phyloP scores from a whole-genome alignment of 2,888 invertebrate species.

The Agonopterix subpropinquella region DNA sequence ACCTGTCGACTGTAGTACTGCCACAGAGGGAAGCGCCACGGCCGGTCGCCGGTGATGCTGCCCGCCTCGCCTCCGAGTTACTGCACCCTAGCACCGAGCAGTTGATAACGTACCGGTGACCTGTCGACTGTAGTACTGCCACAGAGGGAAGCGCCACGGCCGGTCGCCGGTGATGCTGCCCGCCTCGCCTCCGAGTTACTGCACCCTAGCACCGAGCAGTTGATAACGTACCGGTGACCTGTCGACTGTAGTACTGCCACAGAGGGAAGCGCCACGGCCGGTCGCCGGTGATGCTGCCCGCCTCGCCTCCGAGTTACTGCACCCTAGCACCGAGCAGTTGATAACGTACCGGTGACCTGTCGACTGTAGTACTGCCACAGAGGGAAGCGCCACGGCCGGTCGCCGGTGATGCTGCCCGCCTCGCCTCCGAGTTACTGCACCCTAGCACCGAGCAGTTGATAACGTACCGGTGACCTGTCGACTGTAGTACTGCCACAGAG shows the following conservation, averaged over 20 bases:
- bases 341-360: slow-evolving; percentile 70
- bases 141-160: slow-evolving; percentile 88
- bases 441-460: slow-evolving; percentile 76
- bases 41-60: slow-evolving; percentile 81
- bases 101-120: slow-evolving; percentile 75
- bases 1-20: slow-evolving; percentile 78
- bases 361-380: slow-evolving; percentile 81
- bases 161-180: slow-evolving; percentile 83
- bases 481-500: slow-evolving; percentile 81
- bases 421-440: slow-evolving; percentile 72
- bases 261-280: slow-evolving; percentile 89
- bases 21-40: slow-evolving; percentile 89
- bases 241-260: slow-evolving; percentile 80
- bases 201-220: slow-evolving; percentile 65
- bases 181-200: slow-evolving; percentile 78
- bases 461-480: slow-evolving; percentile 79
- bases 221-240: slow-evolving; percentile 74
- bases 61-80: slow-evolving; percentile 78
- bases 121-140: slow-evolving; percentile 79
- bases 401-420: slow-evolving; percentile 82
- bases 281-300: slow-evolving; percentile 83
- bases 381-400: slow-evolving; percentile 89
- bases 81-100: slow-evolving; percentile 69
- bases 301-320: slow-evolving; percentile 76
- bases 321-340: slow-evolving; percentile 72